A percentile compares a stretch with the other conserved stretches of the same genome.
phyloP scores from a whole-genome alignment of 92 coral and sea anemone species.

The Blastomussa wellsi region DNA sequence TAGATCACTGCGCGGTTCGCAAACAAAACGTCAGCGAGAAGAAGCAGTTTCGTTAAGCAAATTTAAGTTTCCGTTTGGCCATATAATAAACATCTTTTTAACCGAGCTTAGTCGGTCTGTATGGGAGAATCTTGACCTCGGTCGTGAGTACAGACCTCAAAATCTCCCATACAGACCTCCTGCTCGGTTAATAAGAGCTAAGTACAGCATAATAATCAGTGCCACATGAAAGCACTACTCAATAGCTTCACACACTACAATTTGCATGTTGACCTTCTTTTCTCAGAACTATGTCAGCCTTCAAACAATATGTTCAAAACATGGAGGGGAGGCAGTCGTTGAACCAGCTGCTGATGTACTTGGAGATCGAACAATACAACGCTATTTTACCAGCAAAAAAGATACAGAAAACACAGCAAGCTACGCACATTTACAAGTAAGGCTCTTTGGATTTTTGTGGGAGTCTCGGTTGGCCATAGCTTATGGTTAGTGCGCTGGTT shows the following conservation, averaged over 20 bases:
- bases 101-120: too few species aligned
- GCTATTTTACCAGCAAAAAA: slow-evolving; percentile 81
- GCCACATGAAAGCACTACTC: background rate
- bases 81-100: too few species aligned
- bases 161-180: too few species aligned
- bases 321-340: slow-evolving; percentile 92
- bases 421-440: slow-evolving; percentile 86
- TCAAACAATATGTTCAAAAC: slow-evolving; percentile 95
- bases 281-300: slow-evolving; percentile 88
- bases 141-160: too few species aligned
- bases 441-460: background rate
- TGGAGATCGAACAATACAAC: slow-evolving; percentile 88
- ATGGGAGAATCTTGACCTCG: too few species aligned
- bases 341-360: slow-evolving; percentile 88
- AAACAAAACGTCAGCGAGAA: too few species aligned
- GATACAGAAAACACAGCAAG: slow-evolving; percentile 77
- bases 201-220: background rate
- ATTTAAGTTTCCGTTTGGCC: too few species aligned
- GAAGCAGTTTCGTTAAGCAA: too few species aligned
- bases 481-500: too few species aligned
- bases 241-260: background rate
- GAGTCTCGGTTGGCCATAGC: too few species aligned
- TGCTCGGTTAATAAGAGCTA: too few species aligned
- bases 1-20: too few species aligned
- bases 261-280: background rate